Conservation (phyloP, 2,113 vertebrate species). For the Azemiops feae region DNA sequence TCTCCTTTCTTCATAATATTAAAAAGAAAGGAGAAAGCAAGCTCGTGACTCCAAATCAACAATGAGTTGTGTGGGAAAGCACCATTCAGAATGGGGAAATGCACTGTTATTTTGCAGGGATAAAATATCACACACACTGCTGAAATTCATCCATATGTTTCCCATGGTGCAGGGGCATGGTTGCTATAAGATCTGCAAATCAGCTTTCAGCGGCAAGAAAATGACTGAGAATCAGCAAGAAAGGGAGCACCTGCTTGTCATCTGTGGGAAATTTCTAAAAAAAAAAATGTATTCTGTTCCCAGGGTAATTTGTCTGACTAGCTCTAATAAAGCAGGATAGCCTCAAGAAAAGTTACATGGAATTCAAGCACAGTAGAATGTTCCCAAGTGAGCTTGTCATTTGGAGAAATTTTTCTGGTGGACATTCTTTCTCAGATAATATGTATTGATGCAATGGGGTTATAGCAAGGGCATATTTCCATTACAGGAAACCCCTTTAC, state of each 20-base stretch:
- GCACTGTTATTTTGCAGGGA: neutral
- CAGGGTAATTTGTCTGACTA: slow-evolving; percentile 24
- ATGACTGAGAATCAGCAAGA: neutral
- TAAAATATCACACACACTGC: neutral
- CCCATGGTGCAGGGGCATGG: neutral
- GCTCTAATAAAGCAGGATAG: slow-evolving; percentile 4
- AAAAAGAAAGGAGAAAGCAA: no score
- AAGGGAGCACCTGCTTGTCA: slow-evolving; percentile 20
- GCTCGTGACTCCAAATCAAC: neutral
- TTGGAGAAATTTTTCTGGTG: neutral
- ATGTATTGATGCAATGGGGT: slow-evolving; percentile 13
- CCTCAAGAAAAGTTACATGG: slow-evolving; percentile 7
- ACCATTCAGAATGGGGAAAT: neutral
- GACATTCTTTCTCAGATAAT: slow-evolving; percentile 21
- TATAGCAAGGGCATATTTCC: slow-evolving; percentile 10
- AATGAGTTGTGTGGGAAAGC: neutral
- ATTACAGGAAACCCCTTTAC: slow-evolving; percentile 7
- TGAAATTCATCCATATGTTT: slow-evolving; percentile 7
- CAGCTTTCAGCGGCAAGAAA: neutral
- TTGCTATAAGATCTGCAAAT: slow-evolving; percentile 5
- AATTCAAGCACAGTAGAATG: neutral
- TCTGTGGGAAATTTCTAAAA: slow-evolving; percentile 24
- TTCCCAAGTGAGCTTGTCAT: slow-evolving; percentile 5
- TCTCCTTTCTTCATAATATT: neutral
- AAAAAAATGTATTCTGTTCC: slow-evolving; percentile 12